Evolutionary conservation across 2,113 vertebrate species (phyloP).

Genomic region (Semnornis frantzii): DNA sequence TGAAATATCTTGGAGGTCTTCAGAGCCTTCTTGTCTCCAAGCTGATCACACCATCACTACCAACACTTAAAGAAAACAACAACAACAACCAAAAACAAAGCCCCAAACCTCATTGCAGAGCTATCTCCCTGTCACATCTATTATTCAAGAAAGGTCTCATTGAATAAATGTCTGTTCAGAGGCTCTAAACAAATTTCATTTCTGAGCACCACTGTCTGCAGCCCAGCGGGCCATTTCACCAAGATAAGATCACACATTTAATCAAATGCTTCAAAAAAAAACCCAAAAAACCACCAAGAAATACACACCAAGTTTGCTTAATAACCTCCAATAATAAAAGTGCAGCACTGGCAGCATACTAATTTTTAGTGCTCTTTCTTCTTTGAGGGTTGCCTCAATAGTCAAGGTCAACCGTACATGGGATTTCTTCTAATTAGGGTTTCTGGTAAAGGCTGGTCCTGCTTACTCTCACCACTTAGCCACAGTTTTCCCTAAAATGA

Average conservation of each 20-base stretch:
- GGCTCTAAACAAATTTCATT: constrained; percentile 80
- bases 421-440: constrained; percentile 71
- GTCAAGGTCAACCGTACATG: constrained; percentile 61
- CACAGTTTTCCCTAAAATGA: constrained; percentile 24
- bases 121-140: constrained; percentile 70
- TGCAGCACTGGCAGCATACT: constrained; percentile 63
- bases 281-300: constrained; percentile 33
- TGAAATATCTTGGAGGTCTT: too few species aligned
- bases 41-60: too few species aligned
- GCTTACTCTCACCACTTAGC: constrained; percentile 44
- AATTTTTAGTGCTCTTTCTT: constrained; percentile 71
- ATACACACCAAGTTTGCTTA: constrained; percentile 71
- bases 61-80: too few species aligned
- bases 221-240: constrained; percentile 72
- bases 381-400: constrained; percentile 66
- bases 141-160: constrained; percentile 75
- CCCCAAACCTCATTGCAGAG: not conserved
- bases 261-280: constrained; percentile 75
- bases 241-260: constrained; percentile 79
- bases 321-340: constrained; percentile 73
- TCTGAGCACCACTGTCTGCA: constrained; percentile 73
- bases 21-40: too few species aligned
- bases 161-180: constrained; percentile 78
- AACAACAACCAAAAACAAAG: not conserved
- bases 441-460: constrained; percentile 60